Conservation (phyloP, 2,797 vertebrate genomes). For the Coregonus sp. region DNA sequence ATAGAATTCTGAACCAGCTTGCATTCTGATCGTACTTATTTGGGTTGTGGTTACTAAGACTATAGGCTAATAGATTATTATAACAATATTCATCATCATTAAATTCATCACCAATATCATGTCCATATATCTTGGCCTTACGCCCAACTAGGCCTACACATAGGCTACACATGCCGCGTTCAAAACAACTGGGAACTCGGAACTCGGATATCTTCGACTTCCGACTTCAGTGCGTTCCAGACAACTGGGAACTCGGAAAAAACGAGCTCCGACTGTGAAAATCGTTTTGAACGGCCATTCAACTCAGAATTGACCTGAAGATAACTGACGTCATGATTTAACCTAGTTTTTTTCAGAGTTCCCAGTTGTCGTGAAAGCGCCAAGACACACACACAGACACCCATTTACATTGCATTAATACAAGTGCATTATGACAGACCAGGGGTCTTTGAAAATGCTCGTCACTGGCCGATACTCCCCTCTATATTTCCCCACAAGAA, state of each 20-base stretch:
- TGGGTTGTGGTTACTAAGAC: background rate
- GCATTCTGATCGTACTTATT: background rate
- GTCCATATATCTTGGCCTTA: background rate
- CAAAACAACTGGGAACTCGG: background rate
- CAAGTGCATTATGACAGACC: constrained; percentile 10
- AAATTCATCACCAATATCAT: background rate
- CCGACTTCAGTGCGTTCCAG: too few relatives aligned
- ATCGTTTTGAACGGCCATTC: too few relatives aligned
- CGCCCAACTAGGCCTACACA: background rate
- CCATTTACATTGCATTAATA: constrained; percentile 17
- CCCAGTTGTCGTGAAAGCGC: background rate
- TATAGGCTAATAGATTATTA: background rate
- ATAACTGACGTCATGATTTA: too few relatives aligned
- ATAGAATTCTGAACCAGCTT: background rate
- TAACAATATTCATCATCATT: too few relatives aligned
- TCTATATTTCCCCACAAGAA: constrained; percentile 11
- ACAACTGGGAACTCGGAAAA: too few relatives aligned
- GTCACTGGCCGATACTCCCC: constrained; percentile 19
- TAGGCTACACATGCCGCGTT: background rate
- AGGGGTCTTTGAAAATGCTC: constrained; percentile 27
- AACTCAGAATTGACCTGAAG: too few relatives aligned
- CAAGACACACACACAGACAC: background rate
- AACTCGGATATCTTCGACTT: too few relatives aligned
- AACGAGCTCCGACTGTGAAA: too few relatives aligned
- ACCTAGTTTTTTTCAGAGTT: too few relatives aligned